phyloP scores from a whole-genome alignment of 2,888 invertebrate species.

The Mystacides longicornis region DNA sequence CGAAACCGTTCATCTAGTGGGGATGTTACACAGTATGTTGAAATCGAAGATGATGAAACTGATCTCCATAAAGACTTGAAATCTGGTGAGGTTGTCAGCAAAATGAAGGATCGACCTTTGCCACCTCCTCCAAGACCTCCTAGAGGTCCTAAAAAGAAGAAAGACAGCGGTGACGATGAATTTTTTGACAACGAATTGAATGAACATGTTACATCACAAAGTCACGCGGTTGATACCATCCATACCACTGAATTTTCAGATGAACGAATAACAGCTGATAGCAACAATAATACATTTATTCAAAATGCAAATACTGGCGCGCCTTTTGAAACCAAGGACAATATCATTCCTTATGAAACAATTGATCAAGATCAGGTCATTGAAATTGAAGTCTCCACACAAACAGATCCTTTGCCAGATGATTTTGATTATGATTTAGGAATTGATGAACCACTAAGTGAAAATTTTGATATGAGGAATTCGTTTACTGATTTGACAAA shows the following conservation, averaged over 20 bases:
- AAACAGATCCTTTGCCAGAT: conserved; percentile 78
- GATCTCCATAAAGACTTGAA: conserved; percentile 57
- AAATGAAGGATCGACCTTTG: conserved; percentile 78
- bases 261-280: background rate
- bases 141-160: conserved; percentile 49
- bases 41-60: conserved; percentile 53
- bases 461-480: conserved; percentile 6
- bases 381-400: conserved; percentile 73
- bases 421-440: conserved; percentile 62
- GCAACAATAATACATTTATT: background rate
- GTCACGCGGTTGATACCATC: too few relatives aligned
- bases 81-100: conserved; percentile 68
- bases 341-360: background rate
- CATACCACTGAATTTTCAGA: background rate
- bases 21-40: conserved; percentile 53
- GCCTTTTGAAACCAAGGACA: conserved; percentile 3
- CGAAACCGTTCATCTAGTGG: conserved; percentile 38
- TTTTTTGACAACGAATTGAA: conserved; percentile 4
- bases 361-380: conserved; percentile 36
- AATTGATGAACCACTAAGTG: conserved; percentile 35
- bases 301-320: background rate
- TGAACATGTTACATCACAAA: too few relatives aligned
- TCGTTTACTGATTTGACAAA: conserved; percentile 2
- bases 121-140: conserved; percentile 84
- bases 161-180: conserved; percentile 31